Conservation (phyloP, 2,797 vertebrate species). For the Spinus pinus region DNA sequence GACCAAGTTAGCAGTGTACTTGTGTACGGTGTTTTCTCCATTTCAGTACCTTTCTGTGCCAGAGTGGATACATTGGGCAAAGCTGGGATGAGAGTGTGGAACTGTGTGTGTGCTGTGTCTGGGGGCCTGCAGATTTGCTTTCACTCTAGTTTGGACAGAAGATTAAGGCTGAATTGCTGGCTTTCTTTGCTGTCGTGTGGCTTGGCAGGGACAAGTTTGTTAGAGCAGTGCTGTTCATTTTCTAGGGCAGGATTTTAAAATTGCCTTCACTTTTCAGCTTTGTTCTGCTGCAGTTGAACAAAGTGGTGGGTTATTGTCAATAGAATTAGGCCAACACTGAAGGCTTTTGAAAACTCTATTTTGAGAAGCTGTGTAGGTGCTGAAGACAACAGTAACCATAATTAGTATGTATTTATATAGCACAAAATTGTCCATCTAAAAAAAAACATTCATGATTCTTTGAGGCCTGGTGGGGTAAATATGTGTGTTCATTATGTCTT, state of each 20-base stretch:
- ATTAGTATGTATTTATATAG: not conserved
- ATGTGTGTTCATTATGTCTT: not conserved
- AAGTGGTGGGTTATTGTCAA: not conserved
- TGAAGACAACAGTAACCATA: not conserved
- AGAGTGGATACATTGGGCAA: not conserved
- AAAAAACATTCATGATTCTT: not conserved
- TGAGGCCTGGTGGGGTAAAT: not conserved
- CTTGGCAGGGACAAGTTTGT: not conserved
- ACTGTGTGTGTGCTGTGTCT: not conserved
- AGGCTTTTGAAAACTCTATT: not conserved
- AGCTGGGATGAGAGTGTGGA: accelerated
- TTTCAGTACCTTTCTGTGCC: not conserved
- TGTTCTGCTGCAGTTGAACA: not conserved
- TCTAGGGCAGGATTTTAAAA: not conserved
- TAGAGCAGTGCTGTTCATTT: not conserved
- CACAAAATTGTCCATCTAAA: not conserved
- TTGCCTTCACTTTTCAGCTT: not conserved
- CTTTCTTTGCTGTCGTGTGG: not conserved
- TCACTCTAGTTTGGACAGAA: not conserved
- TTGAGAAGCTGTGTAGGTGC: not conserved
- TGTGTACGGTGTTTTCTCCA: accelerated
- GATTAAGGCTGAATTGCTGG: not conserved
- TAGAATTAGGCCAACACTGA: not conserved
- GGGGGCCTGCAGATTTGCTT: not conserved
- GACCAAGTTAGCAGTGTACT: not conserved